Evolutionary conservation across 2,113 vertebrate species (phyloP).

Genomic region (Cyrtonyx montezumae): DNA sequence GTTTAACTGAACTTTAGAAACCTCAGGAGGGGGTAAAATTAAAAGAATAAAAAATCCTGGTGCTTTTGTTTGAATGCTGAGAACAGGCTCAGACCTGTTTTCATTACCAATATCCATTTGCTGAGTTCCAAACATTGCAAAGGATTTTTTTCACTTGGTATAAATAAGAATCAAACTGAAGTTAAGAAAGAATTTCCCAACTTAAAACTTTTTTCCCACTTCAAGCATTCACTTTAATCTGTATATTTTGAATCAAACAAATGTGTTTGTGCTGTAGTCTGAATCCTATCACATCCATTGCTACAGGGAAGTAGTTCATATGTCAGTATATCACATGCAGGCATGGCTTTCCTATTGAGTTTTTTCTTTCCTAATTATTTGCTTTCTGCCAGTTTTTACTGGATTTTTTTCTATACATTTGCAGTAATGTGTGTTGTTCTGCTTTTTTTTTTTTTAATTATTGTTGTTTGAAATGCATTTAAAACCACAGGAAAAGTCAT

Average conservation of each 20-base stretch:
- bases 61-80: background rate
- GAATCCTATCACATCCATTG: background rate
- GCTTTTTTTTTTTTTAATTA: background rate
- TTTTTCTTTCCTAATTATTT: background rate
- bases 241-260: background rate
- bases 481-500: background rate
- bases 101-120: background rate
- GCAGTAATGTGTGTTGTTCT: background rate
- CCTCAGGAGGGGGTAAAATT: background rate
- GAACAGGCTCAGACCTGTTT: background rate
- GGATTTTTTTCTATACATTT: background rate
- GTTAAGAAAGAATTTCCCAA: background rate
- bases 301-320: background rate
- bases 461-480: background rate
- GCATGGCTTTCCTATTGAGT: background rate
- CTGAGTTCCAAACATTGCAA: background rate
- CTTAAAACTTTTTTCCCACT: background rate
- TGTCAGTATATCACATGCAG: background rate
- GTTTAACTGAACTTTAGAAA: conserved; percentile 15
- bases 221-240: background rate
- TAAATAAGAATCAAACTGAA: background rate
- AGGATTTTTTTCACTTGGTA: background rate
- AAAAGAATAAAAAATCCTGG: background rate
- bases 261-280: background rate
- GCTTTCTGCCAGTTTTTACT: background rate